Percentiles rank a stretch among this genome's conserved stretches.
These are phyloP conservation scores for Amorpha juglandis DNA, from an alignment of 2,888 invertebrate species.

Conservation along the genomic window DNA sequence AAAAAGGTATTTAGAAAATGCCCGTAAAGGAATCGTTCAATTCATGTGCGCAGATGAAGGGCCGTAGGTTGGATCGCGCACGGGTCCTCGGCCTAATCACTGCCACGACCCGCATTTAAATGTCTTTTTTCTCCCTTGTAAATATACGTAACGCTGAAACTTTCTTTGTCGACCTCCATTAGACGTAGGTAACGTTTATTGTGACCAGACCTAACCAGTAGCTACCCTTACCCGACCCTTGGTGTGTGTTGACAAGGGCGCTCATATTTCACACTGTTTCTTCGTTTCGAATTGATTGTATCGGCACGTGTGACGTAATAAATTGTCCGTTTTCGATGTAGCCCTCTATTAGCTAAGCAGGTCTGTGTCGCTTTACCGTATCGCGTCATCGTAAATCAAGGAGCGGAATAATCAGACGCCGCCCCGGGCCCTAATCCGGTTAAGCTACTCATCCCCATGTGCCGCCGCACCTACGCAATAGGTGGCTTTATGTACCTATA, in stretches of 20 bases:
- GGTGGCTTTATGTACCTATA: constrained; percentile 35
- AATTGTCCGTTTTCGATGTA: constrained; percentile 70
- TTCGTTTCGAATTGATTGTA: constrained; percentile 67
- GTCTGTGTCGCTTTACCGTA: constrained; percentile 61
- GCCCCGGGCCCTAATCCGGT: constrained; percentile 73
- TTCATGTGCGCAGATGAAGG: constrained; percentile 59
- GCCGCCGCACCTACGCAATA: constrained; percentile 73
- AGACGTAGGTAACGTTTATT: constrained; percentile 47
- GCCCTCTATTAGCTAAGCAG: constrained; percentile 66
- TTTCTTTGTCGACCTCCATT: constrained; percentile 54
- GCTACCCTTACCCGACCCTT: constrained; percentile 54
- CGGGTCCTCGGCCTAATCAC: constrained; percentile 73
- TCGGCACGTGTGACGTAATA: constrained; percentile 68
- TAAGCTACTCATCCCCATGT: constrained; percentile 75
- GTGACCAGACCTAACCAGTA: constrained; percentile 36
- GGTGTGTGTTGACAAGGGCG: constrained; percentile 63
- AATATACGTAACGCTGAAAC: constrained; percentile 59
- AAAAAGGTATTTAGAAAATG: constrained; percentile 51
- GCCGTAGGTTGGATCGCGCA: constrained; percentile 58
- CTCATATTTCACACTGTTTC: constrained; percentile 72
- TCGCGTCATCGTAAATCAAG: constrained; percentile 81
- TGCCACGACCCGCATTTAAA: constrained; percentile 77
- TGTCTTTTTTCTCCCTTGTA: constrained; percentile 67
- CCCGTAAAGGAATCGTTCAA: constrained; percentile 53
- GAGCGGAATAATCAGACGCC: constrained; percentile 76